Evolutionary conservation across 2,888 invertebrate species (phyloP).

Genomic region (Entomobrya proxima): DNA sequence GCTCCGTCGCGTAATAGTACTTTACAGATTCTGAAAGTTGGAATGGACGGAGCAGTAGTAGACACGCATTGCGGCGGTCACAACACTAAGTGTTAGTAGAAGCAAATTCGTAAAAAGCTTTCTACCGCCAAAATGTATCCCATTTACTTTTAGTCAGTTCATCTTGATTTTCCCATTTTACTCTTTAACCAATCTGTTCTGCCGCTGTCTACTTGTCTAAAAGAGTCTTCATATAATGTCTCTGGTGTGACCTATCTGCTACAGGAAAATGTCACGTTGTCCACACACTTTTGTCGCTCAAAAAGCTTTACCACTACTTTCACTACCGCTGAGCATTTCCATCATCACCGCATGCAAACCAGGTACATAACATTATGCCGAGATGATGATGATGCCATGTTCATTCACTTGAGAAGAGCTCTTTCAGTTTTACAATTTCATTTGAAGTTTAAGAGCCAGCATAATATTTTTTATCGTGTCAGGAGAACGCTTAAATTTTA

Average conservation of each 20-base stretch:
- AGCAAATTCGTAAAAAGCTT: neutral
- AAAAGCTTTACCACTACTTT: conserved; percentile 9
- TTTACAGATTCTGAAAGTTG: neutral
- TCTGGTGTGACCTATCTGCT: conserved; percentile 7
- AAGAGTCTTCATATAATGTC: neutral
- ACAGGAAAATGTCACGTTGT: conserved; percentile 57
- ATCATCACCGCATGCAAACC: neutral
- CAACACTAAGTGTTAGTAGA: neutral
- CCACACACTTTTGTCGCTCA: conserved; percentile 17
- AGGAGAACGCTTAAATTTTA: neutral
- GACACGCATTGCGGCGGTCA: conserved; percentile 45
- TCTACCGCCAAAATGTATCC: neutral
- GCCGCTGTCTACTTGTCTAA: neutral
- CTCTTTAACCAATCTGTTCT: neutral
- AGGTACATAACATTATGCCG: no score
- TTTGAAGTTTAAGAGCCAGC: neutral
- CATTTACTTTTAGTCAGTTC: neutral
- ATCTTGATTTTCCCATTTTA: neutral
- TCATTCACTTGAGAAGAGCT: neutral
- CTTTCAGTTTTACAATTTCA: conserved; percentile 1
- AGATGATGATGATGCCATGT: neutral
- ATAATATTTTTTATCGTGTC: neutral
- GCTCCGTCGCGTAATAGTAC: neutral
- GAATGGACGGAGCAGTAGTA: neutral
- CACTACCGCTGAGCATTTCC: conserved; percentile 8